Evolutionary conservation across 2,113 vertebrate genomes (phyloP).

Genomic region (Genyomyrus donnyi): DNA sequence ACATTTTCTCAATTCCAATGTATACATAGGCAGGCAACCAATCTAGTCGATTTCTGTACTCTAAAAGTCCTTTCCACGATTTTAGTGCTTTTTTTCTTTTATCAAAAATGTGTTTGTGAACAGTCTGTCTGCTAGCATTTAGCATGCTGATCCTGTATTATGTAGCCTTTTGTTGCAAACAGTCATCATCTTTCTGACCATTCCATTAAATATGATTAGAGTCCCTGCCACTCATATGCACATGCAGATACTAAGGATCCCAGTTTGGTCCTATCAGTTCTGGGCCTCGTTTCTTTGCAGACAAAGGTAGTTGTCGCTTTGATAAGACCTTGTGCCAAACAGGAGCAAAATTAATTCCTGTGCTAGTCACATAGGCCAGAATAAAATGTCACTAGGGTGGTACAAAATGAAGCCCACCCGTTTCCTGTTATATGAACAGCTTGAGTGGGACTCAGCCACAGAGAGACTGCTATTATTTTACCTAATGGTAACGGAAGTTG

Average conservation of each 20-base stretch:
- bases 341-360: conserved; percentile 68
- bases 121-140: conserved; percentile 30
- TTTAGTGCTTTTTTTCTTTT: neutral
- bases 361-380: conserved; percentile 65
- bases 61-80: neutral
- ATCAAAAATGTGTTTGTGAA: conserved; percentile 21
- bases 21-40: neutral
- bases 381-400: conserved; percentile 72
- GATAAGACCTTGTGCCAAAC: conserved; percentile 62
- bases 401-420: conserved; percentile 51
- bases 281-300: conserved; percentile 53
- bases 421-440: conserved; percentile 64
- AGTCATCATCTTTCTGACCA: conserved; percentile 23
- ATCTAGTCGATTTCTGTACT: conserved; percentile 6
- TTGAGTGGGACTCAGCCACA: conserved; percentile 44
- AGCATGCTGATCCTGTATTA: conserved; percentile 21
- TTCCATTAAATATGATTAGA: conserved; percentile 39
- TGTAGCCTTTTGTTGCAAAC: conserved; percentile 27
- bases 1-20: conserved; percentile 27
- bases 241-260: conserved; percentile 55
- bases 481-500: conserved; percentile 33
- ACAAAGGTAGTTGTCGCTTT: conserved; percentile 65
- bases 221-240: conserved; percentile 53
- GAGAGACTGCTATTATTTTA: conserved; percentile 58
- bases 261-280: conserved; percentile 62